Base-by-base conservation (phyloP, 2,888 invertebrate species). In the Drosophila pullipes region DNA sequence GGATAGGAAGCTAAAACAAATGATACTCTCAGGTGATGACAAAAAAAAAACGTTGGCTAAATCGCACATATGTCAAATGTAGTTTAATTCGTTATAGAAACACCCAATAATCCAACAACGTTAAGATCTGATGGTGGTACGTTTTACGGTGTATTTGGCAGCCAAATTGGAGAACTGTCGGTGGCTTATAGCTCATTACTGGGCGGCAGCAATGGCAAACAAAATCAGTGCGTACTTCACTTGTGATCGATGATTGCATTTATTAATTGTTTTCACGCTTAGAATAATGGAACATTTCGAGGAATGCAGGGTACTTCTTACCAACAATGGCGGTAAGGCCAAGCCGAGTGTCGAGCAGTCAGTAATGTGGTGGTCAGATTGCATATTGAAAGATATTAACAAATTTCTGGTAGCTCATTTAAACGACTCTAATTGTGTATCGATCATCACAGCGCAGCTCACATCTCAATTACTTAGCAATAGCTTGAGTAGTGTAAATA, bases 341-440 rank as follows among this genome's bases (percentile, higher is more conserved):
- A 16, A 30, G 5, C 44, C 66, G n/a, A n/a, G 28, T 4, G 28
- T 55, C 4, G 5, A 35, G 1, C 22, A 60, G 7, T n/a, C 55
- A 4, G 13, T 52, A 9, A 5, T 10, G 2, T 67, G 68, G 70
- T 70, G 60, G 50, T 22, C 60, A 5, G 59, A 59, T 5, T 70
- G 60, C 22, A 18, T 3, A 1, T 11, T 70, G 22, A 60, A 39
- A 13, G 30, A 18, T 41, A 25, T 61, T 4, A 0, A 22, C 2
- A 28, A 57, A 2, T 44, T 70, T 33, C 35, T 37, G 16, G 16
- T 59, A 16, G 68, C 49, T 28, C 49, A 25, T 6, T 16, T 35
- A 11, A 6, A 66, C 4, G 28, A 0, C 1, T 28, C 52, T 10
- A 41, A 22, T 1, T n/a, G 22, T 28, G 54, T 70, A 5, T 9